phyloP scores from a whole-genome alignment of 2,888 invertebrate species.

The Zhengitettix transpicula region DNA sequence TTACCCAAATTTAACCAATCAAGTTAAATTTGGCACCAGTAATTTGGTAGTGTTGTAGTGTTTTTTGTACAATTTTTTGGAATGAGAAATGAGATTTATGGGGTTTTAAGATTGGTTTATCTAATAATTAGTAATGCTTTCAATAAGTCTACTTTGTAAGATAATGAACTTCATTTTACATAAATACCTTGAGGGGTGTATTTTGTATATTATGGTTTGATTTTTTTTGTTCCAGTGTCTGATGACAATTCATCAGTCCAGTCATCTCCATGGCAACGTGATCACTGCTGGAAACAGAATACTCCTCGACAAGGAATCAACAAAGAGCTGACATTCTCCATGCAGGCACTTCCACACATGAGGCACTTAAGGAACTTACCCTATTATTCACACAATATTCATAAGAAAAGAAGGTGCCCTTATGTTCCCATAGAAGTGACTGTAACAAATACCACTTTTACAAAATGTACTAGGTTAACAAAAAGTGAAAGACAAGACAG shows the following conservation, averaged over 20 bases:
- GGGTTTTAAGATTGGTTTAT: too few species aligned
- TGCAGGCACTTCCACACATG: conserved; percentile 12
- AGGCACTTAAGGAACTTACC: conserved; percentile 12
- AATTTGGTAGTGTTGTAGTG: too few species aligned
- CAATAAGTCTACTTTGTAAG: too few species aligned
- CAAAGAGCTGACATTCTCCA: conserved; percentile 39
- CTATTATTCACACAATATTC: conserved; percentile 22
- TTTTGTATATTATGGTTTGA: too few species aligned
- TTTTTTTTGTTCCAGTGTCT: conserved; percentile 39
- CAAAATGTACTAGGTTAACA: conserved; percentile 3
- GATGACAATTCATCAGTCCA: conserved; percentile 83
- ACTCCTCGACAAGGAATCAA: conserved; percentile 56
- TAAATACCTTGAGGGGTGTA: too few species aligned
- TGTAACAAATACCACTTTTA: conserved; percentile 3
- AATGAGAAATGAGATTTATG: too few species aligned
- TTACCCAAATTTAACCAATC: too few species aligned
- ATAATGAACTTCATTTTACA: too few species aligned
- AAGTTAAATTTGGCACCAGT: too few species aligned
- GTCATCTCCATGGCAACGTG: conserved; percentile 80
- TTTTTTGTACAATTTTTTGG: too few species aligned
- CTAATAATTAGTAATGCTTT: neutral
- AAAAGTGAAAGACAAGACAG: conserved; percentile 4
- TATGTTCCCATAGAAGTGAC: conserved; percentile 19
- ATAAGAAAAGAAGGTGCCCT: conserved; percentile 48
- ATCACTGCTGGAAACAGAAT: conserved; percentile 77